Base-by-base conservation (phyloP, 2,797 vertebrate genomes). In the Benthosema pterotum region DNA sequence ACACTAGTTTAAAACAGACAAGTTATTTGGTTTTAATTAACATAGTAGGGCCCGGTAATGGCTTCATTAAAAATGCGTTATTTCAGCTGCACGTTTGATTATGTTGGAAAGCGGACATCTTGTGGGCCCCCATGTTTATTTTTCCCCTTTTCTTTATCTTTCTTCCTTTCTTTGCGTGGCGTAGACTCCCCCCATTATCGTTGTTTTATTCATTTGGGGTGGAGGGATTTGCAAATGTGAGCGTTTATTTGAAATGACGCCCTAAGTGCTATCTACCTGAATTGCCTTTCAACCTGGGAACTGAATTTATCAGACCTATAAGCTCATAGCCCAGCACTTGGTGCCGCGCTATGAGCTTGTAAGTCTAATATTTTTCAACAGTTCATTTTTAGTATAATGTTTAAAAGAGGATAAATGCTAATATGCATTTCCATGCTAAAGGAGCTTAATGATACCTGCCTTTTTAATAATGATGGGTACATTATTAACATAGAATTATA, bases 11-110 rank as follows among this genome's bases (percentile, higher is more conserved):
- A 92, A 94, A 94, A 93, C 88, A 87, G 89, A 84, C 87, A 88
- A 90, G 88, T 88, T 91, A 92, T 93, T 91, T 93, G 90, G 85
- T 92, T 93, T 93, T 93, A 93, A 94, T 94, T 93, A 93, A 93
- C 91, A 84, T 87, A 85, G 86, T 81, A 78, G 84, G 82, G 80
- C 84, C 84, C 32, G 88, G 90, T 92, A 93, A 93, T 91, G 88
- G 86, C 90, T 92, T 92, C 90, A 92, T 93, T 92, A 91, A 90
- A 92, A 89, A 87, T 82, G 72, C 85, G 86, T 93, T 93, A 91
- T 93, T 93, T 92, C 91, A 91, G 91, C 91, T 92, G 91, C 84
- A 86, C 80, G 55, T 90, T 91, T 88, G 88, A 89, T 90, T 87
- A 81, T 77, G 74, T 83, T 89, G 83, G 85, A 84, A 87, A 69